Evolutionary conservation across 2,888 invertebrate species (phyloP), one percentile per base, ranked within the genome.

Genomic region (Brachypalpus laphriformis): DNA sequence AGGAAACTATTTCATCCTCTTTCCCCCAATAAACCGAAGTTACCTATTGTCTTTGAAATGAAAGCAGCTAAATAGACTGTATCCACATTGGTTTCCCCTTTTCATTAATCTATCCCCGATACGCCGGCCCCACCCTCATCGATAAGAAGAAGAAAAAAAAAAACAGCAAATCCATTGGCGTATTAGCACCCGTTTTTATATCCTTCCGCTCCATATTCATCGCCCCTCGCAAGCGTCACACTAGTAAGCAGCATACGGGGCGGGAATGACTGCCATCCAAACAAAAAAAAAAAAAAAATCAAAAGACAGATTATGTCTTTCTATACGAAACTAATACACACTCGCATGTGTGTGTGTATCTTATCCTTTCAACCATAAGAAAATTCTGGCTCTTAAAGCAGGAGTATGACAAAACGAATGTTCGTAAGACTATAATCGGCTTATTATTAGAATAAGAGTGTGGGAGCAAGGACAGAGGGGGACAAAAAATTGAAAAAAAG

Each of bases 151-250:
- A 16, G 18, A 5, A 22, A 31, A 54, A 45, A 47, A 20, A 42
- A 22, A 54, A 6, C 45, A 54, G 42, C 49, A 83, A 75, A 83
- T 75, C 74, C 80, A 49, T 74, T 74, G 74, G 56, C 68, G 54
- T 80, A 83, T 83, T 83, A 83, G 68, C 80, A 80, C 83, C 83
- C 83, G 68, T 80, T 83, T 77, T 70, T 57, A 40, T 76, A 65
- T 78, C 63, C 80, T 68, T 63, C 47, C 81, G 68, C 74, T 65
- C 54, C 34, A 51, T 63, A 47, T 47, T 68, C 81, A 66, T 47
- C 25, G 34, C 22, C 22, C 22, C 34, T 47, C 51, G 14, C 14
- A 34, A 7, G 8, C 34, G 34, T 34, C 34, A 9, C 34, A 63
- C 37, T 8, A 37, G n/a, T n/a, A 40, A 40, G 3, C 47, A 45